These are phyloP conservation scores for Enteromius thamalakanensis DNA, from an alignment of 2,797 vertebrate genomes.

Conservation along the genomic window DNA sequence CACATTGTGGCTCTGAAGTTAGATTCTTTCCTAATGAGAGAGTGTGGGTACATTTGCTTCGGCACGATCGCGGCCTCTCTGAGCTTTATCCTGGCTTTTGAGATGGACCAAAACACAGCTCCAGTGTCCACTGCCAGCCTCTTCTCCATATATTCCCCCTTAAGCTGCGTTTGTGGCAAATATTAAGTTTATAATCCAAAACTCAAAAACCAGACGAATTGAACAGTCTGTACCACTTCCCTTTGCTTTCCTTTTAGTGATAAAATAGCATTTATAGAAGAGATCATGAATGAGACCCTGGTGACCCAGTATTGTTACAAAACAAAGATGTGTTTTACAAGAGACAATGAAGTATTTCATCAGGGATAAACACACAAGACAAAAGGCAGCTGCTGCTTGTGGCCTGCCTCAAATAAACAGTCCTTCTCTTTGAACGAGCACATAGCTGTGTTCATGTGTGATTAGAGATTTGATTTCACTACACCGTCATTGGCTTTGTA, in stretches of 20 bases:
- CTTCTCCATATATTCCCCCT: conserved; percentile 1
- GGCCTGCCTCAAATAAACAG: conserved; percentile 28
- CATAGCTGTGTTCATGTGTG: conserved; percentile 6
- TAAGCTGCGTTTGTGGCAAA: conserved; percentile 16
- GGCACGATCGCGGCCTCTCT: background rate
- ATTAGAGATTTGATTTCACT: conserved; percentile 16
- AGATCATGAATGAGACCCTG: background rate
- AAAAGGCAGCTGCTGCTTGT: conserved; percentile 29
- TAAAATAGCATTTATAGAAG: conserved; percentile 5
- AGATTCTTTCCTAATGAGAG: conserved; percentile 31
- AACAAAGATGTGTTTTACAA: conserved; percentile 35
- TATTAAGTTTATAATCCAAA: background rate
- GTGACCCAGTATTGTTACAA: conserved; percentile 16
- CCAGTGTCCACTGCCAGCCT: background rate
- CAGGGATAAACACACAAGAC: conserved; percentile 17
- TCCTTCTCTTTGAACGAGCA: background rate
- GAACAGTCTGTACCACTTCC: background rate
- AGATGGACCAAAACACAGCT: conserved; percentile 11
- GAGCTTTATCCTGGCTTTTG: conserved; percentile 25
- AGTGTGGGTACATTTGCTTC: conserved; percentile 5
- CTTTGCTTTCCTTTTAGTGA: background rate
- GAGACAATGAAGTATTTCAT: conserved; percentile 53
- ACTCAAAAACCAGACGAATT: background rate
- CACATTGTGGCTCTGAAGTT: background rate
- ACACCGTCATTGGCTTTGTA: background rate